A percentile compares a stretch with the other conserved stretches of the same genome.
phyloP scores from a whole-genome alignment of 2,113 vertebrate species.

The Cariama cristata region DNA sequence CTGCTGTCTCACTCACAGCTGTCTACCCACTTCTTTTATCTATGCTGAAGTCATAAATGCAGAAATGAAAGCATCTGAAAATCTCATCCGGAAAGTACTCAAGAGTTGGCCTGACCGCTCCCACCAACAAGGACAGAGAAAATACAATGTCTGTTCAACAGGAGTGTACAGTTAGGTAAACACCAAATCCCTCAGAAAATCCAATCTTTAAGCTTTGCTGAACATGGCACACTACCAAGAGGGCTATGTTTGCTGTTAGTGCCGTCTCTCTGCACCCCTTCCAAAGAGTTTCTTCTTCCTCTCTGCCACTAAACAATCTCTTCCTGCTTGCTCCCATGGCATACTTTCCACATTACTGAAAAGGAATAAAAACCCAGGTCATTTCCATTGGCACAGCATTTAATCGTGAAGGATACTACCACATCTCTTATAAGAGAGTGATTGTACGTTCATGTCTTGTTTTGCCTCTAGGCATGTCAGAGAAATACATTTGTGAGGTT shows the following conservation, averaged over 20 bases:
- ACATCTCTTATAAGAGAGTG: not conserved
- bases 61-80: not conserved
- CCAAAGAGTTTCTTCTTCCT: not conserved
- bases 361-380: slow-evolving; percentile 30
- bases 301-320: not conserved
- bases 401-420: not conserved
- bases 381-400: slow-evolving; percentile 25
- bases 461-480: not conserved
- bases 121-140: not conserved
- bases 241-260: not conserved
- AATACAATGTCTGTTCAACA: not conserved
- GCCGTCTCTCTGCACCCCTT: not conserved
- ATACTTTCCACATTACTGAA: slow-evolving; percentile 52
- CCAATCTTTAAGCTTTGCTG: not conserved
- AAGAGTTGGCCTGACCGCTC: not conserved
- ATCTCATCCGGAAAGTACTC: not conserved
- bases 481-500: not conserved
- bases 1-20: not conserved
- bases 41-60: not conserved
- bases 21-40: not conserved
- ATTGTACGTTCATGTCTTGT: not conserved
- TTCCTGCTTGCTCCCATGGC: not conserved
- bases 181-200: not conserved
- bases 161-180: not conserved
- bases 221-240: not conserved